Conservation (phyloP, 1,140 invertebrate genomes). For the Diploscapter pachys region DNA sequence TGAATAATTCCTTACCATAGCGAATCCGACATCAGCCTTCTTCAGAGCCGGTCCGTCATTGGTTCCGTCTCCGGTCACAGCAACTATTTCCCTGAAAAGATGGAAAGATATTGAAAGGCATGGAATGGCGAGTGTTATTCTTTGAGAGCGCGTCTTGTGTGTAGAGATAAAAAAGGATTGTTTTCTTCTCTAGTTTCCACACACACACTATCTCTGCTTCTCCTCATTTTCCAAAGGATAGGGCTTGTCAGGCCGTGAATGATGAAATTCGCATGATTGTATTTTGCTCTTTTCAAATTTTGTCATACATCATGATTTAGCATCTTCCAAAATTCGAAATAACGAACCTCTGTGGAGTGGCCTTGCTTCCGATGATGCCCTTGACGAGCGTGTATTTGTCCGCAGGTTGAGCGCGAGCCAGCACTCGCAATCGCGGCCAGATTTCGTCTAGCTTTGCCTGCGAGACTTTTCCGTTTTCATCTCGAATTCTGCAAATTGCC, state of each 20-base stretch:
- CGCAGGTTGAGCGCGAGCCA: constrained; percentile 47
- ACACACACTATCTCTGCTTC: neutral
- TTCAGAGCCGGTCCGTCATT: constrained; percentile 87
- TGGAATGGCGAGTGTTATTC: neutral
- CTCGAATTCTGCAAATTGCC: constrained; percentile 72
- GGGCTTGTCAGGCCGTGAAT: neutral
- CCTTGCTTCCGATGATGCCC: constrained; percentile 48
- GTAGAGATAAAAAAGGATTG: no score
- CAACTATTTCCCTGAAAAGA: constrained; percentile 79
- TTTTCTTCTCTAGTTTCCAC: no score
- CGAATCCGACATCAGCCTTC: constrained; percentile 59
- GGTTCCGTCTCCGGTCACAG: constrained; percentile 96
- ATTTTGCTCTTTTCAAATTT: no score
- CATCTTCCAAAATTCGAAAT: neutral
- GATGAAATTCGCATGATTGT: no score
- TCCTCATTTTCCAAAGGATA: no score
- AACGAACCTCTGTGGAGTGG: constrained; percentile 24
- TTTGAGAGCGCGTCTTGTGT: neutral
- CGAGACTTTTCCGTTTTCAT: constrained; percentile 60
- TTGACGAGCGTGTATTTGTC: constrained; percentile 52
- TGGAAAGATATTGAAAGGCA: neutral
- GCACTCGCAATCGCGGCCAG: constrained; percentile 46
- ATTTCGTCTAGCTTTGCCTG: constrained; percentile 42
- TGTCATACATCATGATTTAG: neutral
- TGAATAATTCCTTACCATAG: constrained; percentile 43